Evolutionary conservation across 1,140 invertebrate genomes (phyloP).

Genomic region (Arion vulgaris): DNA sequence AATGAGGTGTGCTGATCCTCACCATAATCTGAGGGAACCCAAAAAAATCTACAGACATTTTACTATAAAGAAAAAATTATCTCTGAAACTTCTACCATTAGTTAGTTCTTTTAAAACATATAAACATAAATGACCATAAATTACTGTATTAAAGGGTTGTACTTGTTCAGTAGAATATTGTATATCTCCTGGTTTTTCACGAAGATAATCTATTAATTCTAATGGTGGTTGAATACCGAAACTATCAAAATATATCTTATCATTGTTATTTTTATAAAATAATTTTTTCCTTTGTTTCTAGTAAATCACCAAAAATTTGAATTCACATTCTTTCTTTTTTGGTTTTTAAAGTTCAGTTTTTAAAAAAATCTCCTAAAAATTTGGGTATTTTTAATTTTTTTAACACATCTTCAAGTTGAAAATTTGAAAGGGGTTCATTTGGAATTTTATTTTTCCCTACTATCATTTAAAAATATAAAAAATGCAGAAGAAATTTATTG

Average conservation of each 20-base stretch:
- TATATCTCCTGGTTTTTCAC: neutral
- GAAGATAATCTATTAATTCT: constrained; percentile 1
- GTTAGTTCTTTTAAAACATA: constrained; percentile 5
- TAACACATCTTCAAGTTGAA: neutral
- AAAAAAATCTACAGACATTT: neutral
- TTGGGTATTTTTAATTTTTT: constrained; percentile 4
- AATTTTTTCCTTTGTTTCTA: neutral
- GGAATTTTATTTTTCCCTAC: neutral
- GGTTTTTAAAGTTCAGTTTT: neutral
- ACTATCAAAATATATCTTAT: neutral
- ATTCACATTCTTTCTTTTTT: neutral
- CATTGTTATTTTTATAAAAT: too few relatives aligned
- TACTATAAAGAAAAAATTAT: neutral
- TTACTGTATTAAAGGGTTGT: neutral
- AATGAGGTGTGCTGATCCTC: neutral
- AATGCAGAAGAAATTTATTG: too few relatives aligned
- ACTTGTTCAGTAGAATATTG: neutral
- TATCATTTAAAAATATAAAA: neutral
- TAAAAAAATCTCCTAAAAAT: neutral
- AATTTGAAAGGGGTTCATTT: neutral
- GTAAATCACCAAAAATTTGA: neutral
- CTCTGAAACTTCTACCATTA: neutral
- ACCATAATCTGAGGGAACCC: neutral
- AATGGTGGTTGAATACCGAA: neutral
- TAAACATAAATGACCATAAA: constrained; percentile 9